Base-by-base conservation (phyloP, 2,113 vertebrate species). In the Pangasianodon gigas region DNA sequence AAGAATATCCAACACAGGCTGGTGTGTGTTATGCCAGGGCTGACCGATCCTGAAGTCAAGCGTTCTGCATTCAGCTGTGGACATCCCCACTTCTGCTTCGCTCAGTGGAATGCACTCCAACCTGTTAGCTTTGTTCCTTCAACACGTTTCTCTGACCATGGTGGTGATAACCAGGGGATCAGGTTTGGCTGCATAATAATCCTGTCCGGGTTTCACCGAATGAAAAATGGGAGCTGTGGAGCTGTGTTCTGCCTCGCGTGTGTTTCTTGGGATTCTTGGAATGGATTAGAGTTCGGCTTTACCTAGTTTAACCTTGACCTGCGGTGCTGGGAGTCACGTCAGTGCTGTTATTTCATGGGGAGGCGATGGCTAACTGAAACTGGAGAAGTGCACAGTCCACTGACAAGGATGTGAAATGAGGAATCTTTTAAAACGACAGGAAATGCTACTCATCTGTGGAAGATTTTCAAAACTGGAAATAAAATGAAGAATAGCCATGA, bases 81-180 rank as follows among this genome's bases (percentile, higher is more conserved):
- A 19, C 21, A 10, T 29, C 46, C 4, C 3, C 32, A 1, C n/a
- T 58, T 11, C n/a, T 83, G 19, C 32, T 71, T 56, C 44, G 24
- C 80, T n/a, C 69, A 21, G 26, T 46, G 92, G 89, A 92, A 92
- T 92, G 91, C 69, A 46, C 86, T 84, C 92, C 74, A 86, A 89
- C 92, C 88, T 74, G 92, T 86, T 79, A 2, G 62, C 82, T 77
- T 41, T 32, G 54, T 89, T 92, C 86, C 84, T 89, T n/a, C 29
- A 19, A 5, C 51, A n/a, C 13, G 8, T 67, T 62, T 86, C 41
- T 29, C 24, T 3, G 29, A 46, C 48, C 62, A 75, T 56, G 4
- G 52, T 52, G 69, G 69, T 62, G 21, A 26, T 48, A 14, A 90
- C 54, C 46, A 75, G 60, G 21, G 65, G 58, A 87, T 91, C 90